Evolutionary conservation across 2,797 vertebrate genomes (phyloP), one percentile per base, ranked within the genome.

Genomic region (Hoplostethus atlanticus): DNA sequence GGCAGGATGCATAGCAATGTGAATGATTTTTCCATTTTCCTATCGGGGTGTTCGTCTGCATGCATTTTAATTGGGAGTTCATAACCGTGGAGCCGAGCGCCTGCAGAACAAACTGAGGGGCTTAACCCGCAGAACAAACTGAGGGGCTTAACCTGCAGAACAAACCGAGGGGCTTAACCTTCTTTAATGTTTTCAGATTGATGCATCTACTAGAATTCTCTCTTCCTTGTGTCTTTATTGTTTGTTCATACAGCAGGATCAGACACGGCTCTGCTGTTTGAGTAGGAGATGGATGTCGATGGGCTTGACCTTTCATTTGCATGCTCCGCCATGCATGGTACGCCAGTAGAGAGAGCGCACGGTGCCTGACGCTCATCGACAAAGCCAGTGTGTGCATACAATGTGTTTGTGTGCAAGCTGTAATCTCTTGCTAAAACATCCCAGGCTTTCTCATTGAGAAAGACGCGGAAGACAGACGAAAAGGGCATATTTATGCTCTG

Each of bases 271-370:
- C 62, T 56, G 76, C 80, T 53, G 63, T 87, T 92, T 84, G 87
- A 78, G 76, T 60, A 61, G 60, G 73, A 90, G 90, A 90, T 85
- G 86, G 89, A 92, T 91, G 89, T 83, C 90, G 92, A 95, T 93
- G 90, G 83, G 73, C 74, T 84, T 94, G 93, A 94, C 93, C 92
- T 94, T 94, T 93, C 79, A 81, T 91, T 91, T 80, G 87, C 71
- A 83, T 89, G 86, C 79, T 86, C 84, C 63, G 53, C 87, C 84
- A 88, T 85, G 86, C 90, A 75, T 85, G 80, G 76, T 68, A 52
- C 90, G 76, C 84, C 58, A 76, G 81, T 51, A 73, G 79, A 88
- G 80, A 73, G 84, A 88, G 63, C 55, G 28, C 64, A 47, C 46
- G 54, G 44, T 21, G 57, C 53, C 62, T 56, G 61, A 57, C 30